phyloP scores from a whole-genome alignment of 2,113 vertebrate genomes.

The Semnopithecus entellus region DNA sequence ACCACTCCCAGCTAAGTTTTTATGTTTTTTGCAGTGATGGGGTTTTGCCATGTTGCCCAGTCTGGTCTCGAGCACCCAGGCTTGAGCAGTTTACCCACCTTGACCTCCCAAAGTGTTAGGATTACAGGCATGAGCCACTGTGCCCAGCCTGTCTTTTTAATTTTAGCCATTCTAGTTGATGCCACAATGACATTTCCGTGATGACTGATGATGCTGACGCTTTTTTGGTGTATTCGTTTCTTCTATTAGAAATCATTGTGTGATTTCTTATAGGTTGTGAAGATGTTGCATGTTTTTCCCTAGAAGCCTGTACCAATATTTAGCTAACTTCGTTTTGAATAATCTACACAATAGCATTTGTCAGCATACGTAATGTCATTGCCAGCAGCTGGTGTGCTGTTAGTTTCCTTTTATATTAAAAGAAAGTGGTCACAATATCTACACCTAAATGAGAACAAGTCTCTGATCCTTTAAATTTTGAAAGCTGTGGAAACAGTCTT shows the following conservation, averaged over 20 bases:
- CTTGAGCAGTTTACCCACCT: too few species aligned
- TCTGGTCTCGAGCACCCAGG: too few species aligned
- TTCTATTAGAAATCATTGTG: background rate
- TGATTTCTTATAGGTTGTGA: background rate
- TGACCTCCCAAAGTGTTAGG: too few species aligned
- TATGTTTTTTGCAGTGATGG: too few species aligned
- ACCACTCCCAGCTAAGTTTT: too few species aligned
- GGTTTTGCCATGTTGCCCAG: too few species aligned
- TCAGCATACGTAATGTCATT: background rate
- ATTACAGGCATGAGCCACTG: too few species aligned
- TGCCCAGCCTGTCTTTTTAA: background rate
- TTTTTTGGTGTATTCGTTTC: background rate
- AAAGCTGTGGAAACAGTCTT: background rate
- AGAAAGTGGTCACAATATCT: background rate
- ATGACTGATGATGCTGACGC: background rate
- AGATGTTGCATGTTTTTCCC: background rate
- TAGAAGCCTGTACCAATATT: background rate
- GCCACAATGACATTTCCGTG: background rate
- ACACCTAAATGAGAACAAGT: background rate
- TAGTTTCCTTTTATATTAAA: background rate
- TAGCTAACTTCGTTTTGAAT: slow-evolving; percentile 16
- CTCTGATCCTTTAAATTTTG: background rate
- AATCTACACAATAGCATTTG: background rate
- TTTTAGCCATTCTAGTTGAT: slow-evolving; percentile 14
- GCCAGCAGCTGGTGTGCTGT: background rate